Evolutionary conservation across 2,797 vertebrate species (phyloP), one percentile per base, ranked within the genome.

Genomic region (Alosa sapidissima): DNA sequence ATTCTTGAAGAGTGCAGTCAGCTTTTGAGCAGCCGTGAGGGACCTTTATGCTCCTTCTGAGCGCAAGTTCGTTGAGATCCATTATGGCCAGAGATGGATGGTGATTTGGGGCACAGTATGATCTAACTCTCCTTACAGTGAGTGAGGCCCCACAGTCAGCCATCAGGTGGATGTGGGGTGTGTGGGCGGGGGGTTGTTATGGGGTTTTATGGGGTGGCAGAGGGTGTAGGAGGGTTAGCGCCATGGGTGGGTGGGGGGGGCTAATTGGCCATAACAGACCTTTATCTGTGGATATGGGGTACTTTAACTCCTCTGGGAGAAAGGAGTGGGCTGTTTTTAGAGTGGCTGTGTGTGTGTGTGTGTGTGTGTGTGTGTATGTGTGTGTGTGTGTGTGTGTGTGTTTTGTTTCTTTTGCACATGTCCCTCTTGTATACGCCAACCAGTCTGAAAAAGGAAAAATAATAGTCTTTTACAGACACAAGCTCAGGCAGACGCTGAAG

Each of bases 401-500:
- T 87, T 86, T 81, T 86, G 52, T 85, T 41, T 36, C 47, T 36
- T 8, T 87, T 41, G 85, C 75, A 83, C 21, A 68, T 72, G 84
- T 21, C 55, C 24, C 68, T 52, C 89, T 87, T 86, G 88, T 78
- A 91, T 82, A 91, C 91, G 91, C 91, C 93, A 93, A 93, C 91
- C 91, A 89, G 87, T 85, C 84, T 88, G 87, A 93, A 89, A 93
- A 93, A 93, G 93, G 89, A 81, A 65, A 52, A 16, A 84, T 45
- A 84, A 65, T 68, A 81, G 55, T 83, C 83, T 49, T 81, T 45
- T 82, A 85, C 58, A 85, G 83, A 60, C 82, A 16, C 72, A 82
- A 82, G 62, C 81, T 41, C 28, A 72, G 14, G 36, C 36, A 16
- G 68, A 75, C 33, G 19, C 36, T 60, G 36, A 36, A 75, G 16